Percentiles rank a stretch among this genome's conserved stretches.
Conservation (phyloP, 1,140 invertebrate species). For the Diuraphis noxia region DNA sequence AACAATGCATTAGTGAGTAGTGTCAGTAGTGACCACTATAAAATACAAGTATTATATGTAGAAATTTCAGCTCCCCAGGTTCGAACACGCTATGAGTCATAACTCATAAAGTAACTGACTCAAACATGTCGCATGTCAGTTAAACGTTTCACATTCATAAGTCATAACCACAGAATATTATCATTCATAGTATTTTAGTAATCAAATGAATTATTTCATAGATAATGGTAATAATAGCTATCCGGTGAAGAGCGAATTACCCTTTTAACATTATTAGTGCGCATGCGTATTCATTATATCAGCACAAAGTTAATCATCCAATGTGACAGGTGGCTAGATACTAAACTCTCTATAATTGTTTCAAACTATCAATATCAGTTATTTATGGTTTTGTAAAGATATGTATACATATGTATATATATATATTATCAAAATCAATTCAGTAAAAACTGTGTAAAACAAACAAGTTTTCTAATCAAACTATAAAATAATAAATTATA, state of each 20-base stretch:
- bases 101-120: neutral
- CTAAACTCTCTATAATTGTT: neutral
- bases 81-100: neutral
- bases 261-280: too few relatives aligned
- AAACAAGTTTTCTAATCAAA: neutral
- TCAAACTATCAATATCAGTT: neutral
- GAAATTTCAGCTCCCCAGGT: too few relatives aligned
- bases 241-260: neutral
- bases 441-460: neutral
- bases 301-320: neutral
- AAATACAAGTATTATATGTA: neutral
- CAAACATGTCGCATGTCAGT: neutral
- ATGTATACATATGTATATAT: neutral
- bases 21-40: neutral
- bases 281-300: neutral
- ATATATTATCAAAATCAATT: neutral
- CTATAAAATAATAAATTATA: neutral
- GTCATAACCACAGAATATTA: neutral
- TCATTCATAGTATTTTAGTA: neutral
- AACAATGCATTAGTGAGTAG: neutral
- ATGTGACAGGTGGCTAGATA: neutral
- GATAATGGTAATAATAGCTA: neutral
- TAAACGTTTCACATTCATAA: neutral
- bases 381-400: neutral
- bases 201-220: neutral